Evolutionary conservation across 2,888 invertebrate genomes (phyloP), one percentile per base, ranked within the genome.

Genomic region (Steinernema scapterisci): DNA sequence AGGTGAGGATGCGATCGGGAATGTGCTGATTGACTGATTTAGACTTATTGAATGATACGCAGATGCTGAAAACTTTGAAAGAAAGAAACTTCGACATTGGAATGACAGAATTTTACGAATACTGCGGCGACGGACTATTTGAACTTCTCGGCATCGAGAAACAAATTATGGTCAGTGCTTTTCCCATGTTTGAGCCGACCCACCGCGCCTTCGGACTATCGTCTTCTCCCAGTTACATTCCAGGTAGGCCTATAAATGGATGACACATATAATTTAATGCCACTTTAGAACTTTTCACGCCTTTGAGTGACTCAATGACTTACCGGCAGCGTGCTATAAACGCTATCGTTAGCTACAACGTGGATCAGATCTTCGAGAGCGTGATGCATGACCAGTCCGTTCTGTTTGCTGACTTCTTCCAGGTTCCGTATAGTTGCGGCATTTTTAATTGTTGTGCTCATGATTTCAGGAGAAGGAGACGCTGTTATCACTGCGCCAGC

Each of bases 231-330:
- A 71, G 76, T 11, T 76, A 71, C 45, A 44, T 76, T 48, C 74
- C 74, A 43, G 46, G 74, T 70, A 21, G n/a, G n/a, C n/a, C n/a
- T 13, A 44, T 45, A 38, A 48, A 1, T 0, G 25, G 1, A 1
- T 71, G 21, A 38, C 3, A 19, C 48, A 5, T 13, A 16, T 7
- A 48, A 7, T 38, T 48, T 13, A 19, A 16, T 48, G 38, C 38
- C 5, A 38, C 9, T 38, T 38, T 21, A 31, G 31, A 51, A 13
- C 63, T 54, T 44, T 52, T 38, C 70, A 70, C 38, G 46, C 73
- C 56, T 19, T 74, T 45, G 56, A 74, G 63, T 46, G 76, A 56
- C 23, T 54, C n/a, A 52, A 74, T 73, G 76, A 76, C 72, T 0
- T 76, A 63, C 23, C 38, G 44, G n/a, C 72, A 72, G 27, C 38